These are phyloP conservation scores for Polydrusus pterygomalis DNA, from an alignment of 2,888 invertebrate genomes.

Conservation along the genomic window DNA sequence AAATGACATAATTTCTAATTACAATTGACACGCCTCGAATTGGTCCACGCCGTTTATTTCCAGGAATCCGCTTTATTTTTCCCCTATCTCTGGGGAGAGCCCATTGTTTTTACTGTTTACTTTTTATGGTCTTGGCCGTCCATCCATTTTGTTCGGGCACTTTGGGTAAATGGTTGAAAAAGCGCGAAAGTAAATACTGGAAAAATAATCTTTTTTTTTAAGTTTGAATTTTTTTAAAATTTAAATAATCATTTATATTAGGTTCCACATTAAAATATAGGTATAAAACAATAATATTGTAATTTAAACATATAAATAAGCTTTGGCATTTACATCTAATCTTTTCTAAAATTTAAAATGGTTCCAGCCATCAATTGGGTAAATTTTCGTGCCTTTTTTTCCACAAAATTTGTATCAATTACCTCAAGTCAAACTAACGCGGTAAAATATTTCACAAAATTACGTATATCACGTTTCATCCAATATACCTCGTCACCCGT, in stretches of 20 bases:
- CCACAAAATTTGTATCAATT: neutral
- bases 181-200: neutral
- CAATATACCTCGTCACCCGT: neutral
- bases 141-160: neutral
- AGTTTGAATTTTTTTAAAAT: neutral
- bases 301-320: no score
- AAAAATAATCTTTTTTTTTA: neutral
- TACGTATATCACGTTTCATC: neutral
- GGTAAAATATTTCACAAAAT: neutral
- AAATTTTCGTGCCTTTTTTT: no score
- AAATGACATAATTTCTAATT: neutral
- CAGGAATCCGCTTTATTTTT: constrained; percentile 2
- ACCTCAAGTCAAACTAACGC: neutral
- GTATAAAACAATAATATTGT: no score
- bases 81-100: neutral
- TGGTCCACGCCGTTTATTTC: neutral
- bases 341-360: no score
- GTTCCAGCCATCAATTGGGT: no score
- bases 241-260: no score
- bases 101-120: constrained; percentile 13
- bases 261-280: no score
- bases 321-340: no score
- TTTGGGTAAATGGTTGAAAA: constrained; percentile 1
- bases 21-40: neutral
- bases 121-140: constrained; percentile 6